phyloP scores from a whole-genome alignment of 1,140 invertebrate genomes.

The Chrysomallon squamiferum region DNA sequence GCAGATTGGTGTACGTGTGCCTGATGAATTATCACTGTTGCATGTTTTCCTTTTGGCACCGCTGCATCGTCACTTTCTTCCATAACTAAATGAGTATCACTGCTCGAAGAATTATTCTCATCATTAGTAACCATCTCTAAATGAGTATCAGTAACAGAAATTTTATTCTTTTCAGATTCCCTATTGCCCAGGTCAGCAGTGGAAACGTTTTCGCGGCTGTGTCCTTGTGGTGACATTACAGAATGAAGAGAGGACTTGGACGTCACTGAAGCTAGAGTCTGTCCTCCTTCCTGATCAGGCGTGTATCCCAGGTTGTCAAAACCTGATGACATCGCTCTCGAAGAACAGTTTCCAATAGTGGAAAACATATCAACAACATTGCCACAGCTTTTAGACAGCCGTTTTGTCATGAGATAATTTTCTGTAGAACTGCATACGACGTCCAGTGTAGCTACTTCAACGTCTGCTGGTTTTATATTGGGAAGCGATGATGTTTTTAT shows the following conservation, averaged over 20 bases:
- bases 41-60: neutral
- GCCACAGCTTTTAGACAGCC: conserved; percentile 8
- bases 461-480: conserved; percentile 28
- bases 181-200: neutral
- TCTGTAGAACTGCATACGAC: neutral
- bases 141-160: neutral
- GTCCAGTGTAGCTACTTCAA: neutral
- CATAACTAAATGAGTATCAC: neutral
- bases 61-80: neutral
- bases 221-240: neutral
- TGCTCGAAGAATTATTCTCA: neutral
- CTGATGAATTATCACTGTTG: neutral
- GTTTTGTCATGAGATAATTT: conserved; percentile 2
- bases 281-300: neutral
- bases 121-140: neutral
- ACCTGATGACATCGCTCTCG: neutral
- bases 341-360: neutral
- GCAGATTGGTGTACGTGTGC: neutral
- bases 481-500: conserved; percentile 44
- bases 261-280: neutral
- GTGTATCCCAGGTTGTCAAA: conserved; percentile 8
- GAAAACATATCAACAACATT: neutral
- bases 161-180: neutral
- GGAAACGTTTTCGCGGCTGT: neutral
- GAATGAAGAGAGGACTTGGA: neutral